Percentiles rank a stretch among this genome's conserved stretches.
Conservation (phyloP, 1,140 invertebrate species). For the Dinothrombium tinctorium region DNA sequence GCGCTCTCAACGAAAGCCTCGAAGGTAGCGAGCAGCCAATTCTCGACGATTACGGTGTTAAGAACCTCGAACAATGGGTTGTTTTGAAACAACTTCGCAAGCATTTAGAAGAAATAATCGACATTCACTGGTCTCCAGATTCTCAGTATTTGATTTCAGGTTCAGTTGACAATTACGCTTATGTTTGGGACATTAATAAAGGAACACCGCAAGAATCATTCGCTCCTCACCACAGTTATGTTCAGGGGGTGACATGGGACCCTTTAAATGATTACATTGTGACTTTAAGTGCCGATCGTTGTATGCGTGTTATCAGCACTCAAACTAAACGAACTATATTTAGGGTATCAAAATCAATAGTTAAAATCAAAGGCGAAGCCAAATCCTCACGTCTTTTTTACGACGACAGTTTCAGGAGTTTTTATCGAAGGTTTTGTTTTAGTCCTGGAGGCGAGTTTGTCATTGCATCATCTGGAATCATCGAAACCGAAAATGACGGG, state of each 20-base stretch:
- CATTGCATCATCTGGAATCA: constrained; percentile 36
- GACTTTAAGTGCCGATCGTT: constrained; percentile 57
- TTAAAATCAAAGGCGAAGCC: background rate
- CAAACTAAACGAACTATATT: background rate
- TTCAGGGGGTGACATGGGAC: constrained; percentile 84
- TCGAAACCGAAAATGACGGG: constrained; percentile 2
- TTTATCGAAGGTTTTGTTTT: constrained; percentile 63
- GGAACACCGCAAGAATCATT: constrained; percentile 34
- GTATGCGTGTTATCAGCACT: constrained; percentile 15
- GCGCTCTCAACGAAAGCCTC: background rate
- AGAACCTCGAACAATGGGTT: constrained; percentile 66
- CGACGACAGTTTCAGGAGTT: constrained; percentile 82
- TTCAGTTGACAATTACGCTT: constrained; percentile 78
- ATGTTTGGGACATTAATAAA: constrained; percentile 71
- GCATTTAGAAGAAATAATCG: constrained; percentile 81
- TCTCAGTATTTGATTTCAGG: constrained; percentile 56
- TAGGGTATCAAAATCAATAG: constrained; percentile 32
- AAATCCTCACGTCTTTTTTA: constrained; percentile 36
- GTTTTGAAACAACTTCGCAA: constrained; percentile 41
- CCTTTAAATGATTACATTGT: constrained; percentile 52
- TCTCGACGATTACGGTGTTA: constrained; percentile 24
- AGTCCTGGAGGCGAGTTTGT: constrained; percentile 68
- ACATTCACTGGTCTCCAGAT: constrained; percentile 70
- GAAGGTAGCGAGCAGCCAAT: constrained; percentile 18
- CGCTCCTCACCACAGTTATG: constrained; percentile 76